Base-by-base conservation (phyloP, 2,113 vertebrate genomes). In the Xiphophorus maculatus region DNA sequence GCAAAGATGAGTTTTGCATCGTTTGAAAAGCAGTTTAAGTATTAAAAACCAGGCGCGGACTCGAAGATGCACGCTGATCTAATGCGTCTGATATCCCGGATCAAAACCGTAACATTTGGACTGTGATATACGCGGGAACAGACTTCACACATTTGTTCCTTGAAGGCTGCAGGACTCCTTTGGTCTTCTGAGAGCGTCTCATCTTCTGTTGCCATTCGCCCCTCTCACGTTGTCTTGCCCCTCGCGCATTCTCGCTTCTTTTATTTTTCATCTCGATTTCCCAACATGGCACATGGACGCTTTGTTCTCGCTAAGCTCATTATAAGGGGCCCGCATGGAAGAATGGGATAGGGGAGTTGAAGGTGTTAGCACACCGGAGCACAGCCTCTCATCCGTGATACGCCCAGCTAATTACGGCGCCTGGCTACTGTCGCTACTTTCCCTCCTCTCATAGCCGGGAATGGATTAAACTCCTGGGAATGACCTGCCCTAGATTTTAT, bases 401-500 rank as follows among this genome's bases (percentile, higher is more conserved):
- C 64, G 63, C 86, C 86, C 82, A 60, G 73, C 74, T 93, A 94
- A 94, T 94, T 93, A 93, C 81, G 74, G 64, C 64, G 76, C 27
- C 63, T 14, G 69, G 84, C 84, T 79, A 76, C 76, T 69, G 64
- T 66, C 54, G 27, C 80, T 33, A 10, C n/a, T 40, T 64, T 66
- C 58, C 14, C 22, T 14, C 62, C 35, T 51, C 71, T 35, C 63
- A 68, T 73, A 68, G 74, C 80, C 75, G 69, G 81, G 81, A 92
- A 77, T 80, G 91, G 86, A 95, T 92, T 91, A 92, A 94, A 93
- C 92, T 86, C 91, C 80, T 71, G 90, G 87, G 92, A 92, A 89
- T 77, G 92, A 94, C 91, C 91, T 93, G 91, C 86, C 89, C 90
- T 85, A 93, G 87, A 95, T 95, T 94, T 93, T 76, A 92, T 83